phyloP scores from a whole-genome alignment of 1,140 invertebrate genomes.

The Heliconius melpomene region DNA sequence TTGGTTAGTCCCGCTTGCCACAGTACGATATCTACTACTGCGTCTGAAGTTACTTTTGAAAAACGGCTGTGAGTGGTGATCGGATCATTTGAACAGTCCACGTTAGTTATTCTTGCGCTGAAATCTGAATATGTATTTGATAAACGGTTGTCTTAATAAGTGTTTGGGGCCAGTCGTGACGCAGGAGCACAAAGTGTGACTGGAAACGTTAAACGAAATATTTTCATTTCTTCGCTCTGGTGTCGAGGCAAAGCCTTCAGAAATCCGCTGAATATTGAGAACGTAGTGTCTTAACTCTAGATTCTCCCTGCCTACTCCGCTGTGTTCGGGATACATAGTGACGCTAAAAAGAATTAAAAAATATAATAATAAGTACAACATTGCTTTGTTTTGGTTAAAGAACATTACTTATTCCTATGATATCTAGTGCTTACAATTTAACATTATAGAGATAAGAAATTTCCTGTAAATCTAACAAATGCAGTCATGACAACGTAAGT shows the following conservation, averaged over 20 bases:
- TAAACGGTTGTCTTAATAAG: background rate
- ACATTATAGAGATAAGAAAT: background rate
- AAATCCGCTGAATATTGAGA: no score
- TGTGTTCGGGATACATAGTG: no score
- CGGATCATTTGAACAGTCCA: background rate
- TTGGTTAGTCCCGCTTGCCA: slow-evolving; percentile 61
- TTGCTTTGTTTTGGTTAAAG: background rate
- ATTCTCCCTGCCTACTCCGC: no score
- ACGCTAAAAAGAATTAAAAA: no score
- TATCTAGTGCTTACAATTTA: background rate
- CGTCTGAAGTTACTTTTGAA: slow-evolving; percentile 21
- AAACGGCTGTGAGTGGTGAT: slow-evolving; percentile 60
- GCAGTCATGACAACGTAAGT: slow-evolving; percentile 37
- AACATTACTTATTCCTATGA: background rate
- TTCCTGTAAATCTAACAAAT: slow-evolving; percentile 29
- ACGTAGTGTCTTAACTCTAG: no score
- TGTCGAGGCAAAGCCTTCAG: no score
- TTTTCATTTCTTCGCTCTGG: no score
- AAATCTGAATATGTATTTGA: background rate
- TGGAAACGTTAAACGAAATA: no score
- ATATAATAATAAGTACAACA: no score
- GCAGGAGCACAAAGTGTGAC: no score
- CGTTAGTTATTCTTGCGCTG: slow-evolving; percentile 18
- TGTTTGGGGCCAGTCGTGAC: background rate
- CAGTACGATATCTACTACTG: background rate